Base-by-base conservation (phyloP, 2,113 vertebrate species). In the Lathamus discolor region DNA sequence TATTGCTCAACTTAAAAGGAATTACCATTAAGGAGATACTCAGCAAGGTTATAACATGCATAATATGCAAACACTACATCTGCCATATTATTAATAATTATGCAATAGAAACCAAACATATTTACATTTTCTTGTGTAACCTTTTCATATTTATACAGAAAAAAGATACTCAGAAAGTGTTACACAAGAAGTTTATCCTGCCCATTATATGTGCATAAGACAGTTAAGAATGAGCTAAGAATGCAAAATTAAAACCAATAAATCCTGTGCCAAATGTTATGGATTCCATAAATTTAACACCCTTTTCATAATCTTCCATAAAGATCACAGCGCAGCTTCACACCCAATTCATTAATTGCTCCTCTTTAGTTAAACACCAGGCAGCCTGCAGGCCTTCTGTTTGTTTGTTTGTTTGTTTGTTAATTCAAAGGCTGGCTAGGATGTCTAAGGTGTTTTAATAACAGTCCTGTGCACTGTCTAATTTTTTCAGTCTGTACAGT, bases 261-360 rank as follows among this genome's bases (percentile, higher is more conserved):
- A 86, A 78, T 11, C 9, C 20, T 64, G 18, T 85, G 84, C 48
- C 84, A 95, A 92, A 85, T 85, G 37, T 76, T 85, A 87, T 2
- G 44, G 74, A 87, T 92, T 95, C 74, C 66, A 4, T 49, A 69
- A 62, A 11, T 94, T 86, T 80, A 92, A 86, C 20, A 48, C 8
- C 39, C 59, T 69, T 90, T 92, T 43, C 37, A 83, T 83, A 95
- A 67, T 75, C 59, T 86, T 83, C 35, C 61, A 61, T 84, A 84
- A 85, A 93, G 93, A 90, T 72, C 94, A 74, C 35, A 90, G 74
- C 70, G 29, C 37, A 80, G 28, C 16, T 89, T 92, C 86, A 84
- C 52, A 95, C 11, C 37, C 52, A 88, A 54, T 74, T 81, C 17
- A 49, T 92, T 92, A 64, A 86, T 57, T 62, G 19, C 11, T 41